phyloP scores from a whole-genome alignment of 2,797 vertebrate species.

The Galagoides demidoff region DNA sequence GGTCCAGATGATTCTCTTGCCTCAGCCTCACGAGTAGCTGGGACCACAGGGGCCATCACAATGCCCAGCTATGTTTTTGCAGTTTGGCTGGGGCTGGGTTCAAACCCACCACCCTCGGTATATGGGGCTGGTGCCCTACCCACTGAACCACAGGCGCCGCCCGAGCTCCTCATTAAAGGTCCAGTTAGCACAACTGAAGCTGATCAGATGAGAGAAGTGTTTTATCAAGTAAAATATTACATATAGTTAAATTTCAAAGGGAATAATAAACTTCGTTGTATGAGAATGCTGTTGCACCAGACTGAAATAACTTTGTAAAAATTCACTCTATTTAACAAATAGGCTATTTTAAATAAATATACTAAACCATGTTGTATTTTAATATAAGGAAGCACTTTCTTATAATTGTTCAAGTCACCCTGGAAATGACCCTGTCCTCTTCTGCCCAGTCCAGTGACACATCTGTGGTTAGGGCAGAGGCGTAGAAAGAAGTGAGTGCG shows the following conservation, averaged over 20 bases:
- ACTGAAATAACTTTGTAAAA: conserved; percentile 38
- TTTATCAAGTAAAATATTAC: conserved; percentile 31
- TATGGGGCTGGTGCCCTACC: no score
- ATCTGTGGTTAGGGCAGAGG: neutral
- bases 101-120: no score
- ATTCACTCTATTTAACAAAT: conserved; percentile 11
- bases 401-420: neutral
- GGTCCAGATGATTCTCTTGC: no score
- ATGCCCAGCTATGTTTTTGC: no score
- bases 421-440: neutral
- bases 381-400: neutral
- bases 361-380: neutral
- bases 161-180: neutral
- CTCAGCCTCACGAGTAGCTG: no score
- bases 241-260: conserved; percentile 18
- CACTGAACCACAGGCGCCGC: no score
- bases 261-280: neutral
- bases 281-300: neutral
- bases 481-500: neutral
- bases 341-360: neutral
- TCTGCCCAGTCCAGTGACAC: neutral
- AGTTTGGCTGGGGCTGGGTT: no score
- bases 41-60: no score
- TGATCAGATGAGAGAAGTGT: neutral
- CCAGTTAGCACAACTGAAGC: neutral